Evolutionary conservation across 2,113 vertebrate species (phyloP).

Genomic region (Lagenorhynchus albirostris): DNA sequence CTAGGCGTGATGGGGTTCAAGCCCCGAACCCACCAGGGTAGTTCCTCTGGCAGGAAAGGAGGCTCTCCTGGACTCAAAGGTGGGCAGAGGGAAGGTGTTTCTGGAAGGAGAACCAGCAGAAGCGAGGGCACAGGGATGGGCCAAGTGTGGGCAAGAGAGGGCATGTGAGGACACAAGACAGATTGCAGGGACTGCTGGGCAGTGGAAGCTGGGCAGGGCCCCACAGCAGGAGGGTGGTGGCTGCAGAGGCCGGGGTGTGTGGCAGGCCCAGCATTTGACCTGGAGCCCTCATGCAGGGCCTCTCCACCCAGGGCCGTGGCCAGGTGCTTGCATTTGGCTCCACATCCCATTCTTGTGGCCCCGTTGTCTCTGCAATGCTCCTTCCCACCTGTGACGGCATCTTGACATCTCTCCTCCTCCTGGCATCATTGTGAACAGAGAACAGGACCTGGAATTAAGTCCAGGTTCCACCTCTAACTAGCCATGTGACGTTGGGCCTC

Average conservation of each 20-base stretch:
- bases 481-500: not conserved
- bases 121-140: not conserved
- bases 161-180: accelerated
- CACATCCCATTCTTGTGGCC: accelerated
- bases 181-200: accelerated
- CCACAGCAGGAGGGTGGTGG: not conserved
- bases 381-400: accelerated
- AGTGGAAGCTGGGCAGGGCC: not conserved
- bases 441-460: not conserved
- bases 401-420: not conserved
- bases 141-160: not conserved
- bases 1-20: not conserved
- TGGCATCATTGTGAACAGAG: not conserved
- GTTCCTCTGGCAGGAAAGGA: not conserved
- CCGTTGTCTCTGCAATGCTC: not conserved
- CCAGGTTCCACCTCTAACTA: not conserved
- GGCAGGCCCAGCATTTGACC: not conserved
- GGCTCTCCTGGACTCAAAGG: accelerated
- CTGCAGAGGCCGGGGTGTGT: not conserved
- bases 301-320: accelerated
- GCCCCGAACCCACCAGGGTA: not conserved
- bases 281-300: too few relatives aligned
- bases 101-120: not conserved
- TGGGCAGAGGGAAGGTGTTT: not conserved
- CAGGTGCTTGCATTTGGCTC: too few relatives aligned